Percentiles rank a stretch among this genome's conserved stretches.
phyloP scores from a whole-genome alignment of 2,113 vertebrate species.

The Cinclus cinclus region DNA sequence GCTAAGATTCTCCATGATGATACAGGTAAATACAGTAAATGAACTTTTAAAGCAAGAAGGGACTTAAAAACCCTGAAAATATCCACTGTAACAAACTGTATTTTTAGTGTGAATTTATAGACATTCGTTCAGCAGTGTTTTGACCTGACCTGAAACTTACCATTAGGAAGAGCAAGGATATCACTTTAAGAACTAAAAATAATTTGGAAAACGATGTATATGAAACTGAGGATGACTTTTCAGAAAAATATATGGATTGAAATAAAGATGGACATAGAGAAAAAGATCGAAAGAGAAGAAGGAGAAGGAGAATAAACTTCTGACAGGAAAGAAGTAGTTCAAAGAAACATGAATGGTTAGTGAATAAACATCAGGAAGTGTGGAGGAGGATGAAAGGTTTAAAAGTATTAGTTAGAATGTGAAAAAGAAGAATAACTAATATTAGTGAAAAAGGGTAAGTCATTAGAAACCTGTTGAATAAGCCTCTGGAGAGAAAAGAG shows the following conservation, averaged over 20 bases:
- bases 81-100: background rate
- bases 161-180: background rate
- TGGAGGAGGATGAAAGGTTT: background rate
- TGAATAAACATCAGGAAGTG: background rate
- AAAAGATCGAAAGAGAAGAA: background rate
- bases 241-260: background rate
- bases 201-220: background rate
- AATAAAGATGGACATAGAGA: background rate
- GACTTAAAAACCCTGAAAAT: background rate
- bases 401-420: background rate
- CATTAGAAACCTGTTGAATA: background rate
- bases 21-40: background rate
- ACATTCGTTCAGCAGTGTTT: fast-evolving
- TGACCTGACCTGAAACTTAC: background rate
- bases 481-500: background rate
- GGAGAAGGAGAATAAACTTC: background rate
- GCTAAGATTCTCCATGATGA: background rate
- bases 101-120: background rate
- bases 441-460: background rate
- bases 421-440: background rate
- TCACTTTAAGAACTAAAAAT: background rate
- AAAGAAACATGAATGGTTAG: background rate
- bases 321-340: background rate
- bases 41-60: background rate
- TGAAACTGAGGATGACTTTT: background rate